phyloP scores from a whole-genome alignment of 2,888 invertebrate genomes.

The Digitonthophagus gazella region DNA sequence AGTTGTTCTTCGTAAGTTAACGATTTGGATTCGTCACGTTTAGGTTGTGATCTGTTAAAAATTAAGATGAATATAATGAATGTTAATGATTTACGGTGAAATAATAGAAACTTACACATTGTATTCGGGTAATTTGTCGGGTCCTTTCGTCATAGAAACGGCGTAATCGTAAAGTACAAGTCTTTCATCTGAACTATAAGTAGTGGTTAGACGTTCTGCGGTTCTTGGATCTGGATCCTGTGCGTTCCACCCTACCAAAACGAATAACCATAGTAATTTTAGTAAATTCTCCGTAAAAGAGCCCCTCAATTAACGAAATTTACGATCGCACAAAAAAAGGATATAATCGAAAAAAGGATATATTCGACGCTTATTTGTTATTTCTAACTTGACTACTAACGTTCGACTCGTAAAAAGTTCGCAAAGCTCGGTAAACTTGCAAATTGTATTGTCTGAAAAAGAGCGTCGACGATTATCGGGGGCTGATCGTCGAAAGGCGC shows the following conservation, averaged over 20 bases:
- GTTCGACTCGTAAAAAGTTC: conserved; percentile 23
- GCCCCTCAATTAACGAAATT: not conserved
- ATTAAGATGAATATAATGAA: not conserved
- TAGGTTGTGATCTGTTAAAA: conserved; percentile 30
- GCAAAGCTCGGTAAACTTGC: not conserved
- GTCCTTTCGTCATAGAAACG: conserved; percentile 45
- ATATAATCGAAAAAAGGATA: conserved; percentile 42
- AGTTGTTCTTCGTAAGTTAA: conserved; percentile 52
- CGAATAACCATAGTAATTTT: conserved; percentile 25
- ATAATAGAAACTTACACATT: conserved; percentile 44
- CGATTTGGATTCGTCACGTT: conserved; percentile 43
- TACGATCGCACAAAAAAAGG: conserved; percentile 35
- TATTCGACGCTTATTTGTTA: conserved; percentile 21
- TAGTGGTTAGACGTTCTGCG: conserved; percentile 46
- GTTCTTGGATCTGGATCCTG: conserved; percentile 47
- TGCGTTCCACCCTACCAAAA: conserved; percentile 46
- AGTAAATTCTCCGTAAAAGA: conserved; percentile 17
- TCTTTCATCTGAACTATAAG: conserved; percentile 58
- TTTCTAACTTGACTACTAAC: no score
- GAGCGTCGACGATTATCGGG: conserved; percentile 34
- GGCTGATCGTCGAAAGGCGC: not conserved
- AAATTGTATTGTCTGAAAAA: conserved; percentile 40
- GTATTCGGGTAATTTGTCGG: conserved; percentile 45
- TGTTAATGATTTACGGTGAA: not conserved
- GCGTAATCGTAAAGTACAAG: conserved; percentile 58